Base-by-base conservation (phyloP, 2,113 vertebrate species). In the Marcusenius ussheri region DNA sequence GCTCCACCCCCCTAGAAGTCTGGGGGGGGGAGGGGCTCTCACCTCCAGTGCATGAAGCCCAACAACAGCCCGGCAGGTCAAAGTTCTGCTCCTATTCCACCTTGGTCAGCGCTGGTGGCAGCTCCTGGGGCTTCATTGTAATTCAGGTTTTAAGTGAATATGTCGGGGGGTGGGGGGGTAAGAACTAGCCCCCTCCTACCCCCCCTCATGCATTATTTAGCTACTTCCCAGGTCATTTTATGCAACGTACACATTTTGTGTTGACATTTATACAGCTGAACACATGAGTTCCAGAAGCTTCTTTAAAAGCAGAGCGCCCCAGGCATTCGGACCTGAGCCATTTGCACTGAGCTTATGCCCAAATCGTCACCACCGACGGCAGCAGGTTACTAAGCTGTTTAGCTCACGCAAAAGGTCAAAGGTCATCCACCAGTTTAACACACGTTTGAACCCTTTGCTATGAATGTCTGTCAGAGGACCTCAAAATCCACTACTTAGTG, bases 31-130 rank as follows among this genome's bases (percentile, higher is more conserved):
- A n/a, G 35, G 39, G 9, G 13, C 50, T 42, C 35, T 31, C 21
- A 27, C 46, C 27, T 83, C 21, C 5, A 7, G 19, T n/a, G 24
- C 39, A 66, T 11, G 50, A 27, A 7, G 15, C 56, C 58, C 31
- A 9, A 90, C 89, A 90, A 90, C 15, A 66, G 42, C 89, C 56
- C n/a, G 9, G 80, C 35, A 84, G 21, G 77, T 58, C 89, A 74
- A 24, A 87, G 46, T 56, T 53, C 66, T 88, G 17, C 66, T 24
- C 85, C 80, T 58, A 90, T 42, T 90, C 56, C 53, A 24, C 42
- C 13, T 39, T 62, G 56, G 56, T 27, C 46, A 51, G 5, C 45
- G 17, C 47, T 85, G 66, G 83, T 85, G 66, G 89, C 62, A 80
- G 85, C 45, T 83, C 62, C 47, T 88, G 62, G 5, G 27, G 84